A percentile compares a stretch with the other conserved stretches of the same genome.
Conservation (phyloP, 2,797 vertebrate genomes). For the Synanceia verrucosa region DNA sequence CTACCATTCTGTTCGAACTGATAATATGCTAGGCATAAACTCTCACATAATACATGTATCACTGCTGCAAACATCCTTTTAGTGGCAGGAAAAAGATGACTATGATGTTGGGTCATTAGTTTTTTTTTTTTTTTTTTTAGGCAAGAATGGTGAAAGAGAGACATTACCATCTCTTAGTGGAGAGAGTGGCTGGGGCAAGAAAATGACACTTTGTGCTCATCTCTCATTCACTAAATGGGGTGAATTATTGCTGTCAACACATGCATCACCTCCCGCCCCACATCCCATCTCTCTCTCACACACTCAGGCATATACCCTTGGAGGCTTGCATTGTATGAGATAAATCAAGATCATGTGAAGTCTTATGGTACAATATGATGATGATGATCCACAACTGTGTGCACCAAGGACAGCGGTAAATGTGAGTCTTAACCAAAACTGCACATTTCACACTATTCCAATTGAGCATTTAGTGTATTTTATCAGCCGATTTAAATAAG, state of each 20-base stretch:
- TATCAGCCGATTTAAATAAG: background rate
- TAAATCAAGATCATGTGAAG: slow-evolving; percentile 50
- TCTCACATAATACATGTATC: slow-evolving; percentile 28
- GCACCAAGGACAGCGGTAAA: slow-evolving; percentile 33
- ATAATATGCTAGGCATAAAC: slow-evolving; percentile 33
- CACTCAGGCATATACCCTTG: slow-evolving; percentile 17
- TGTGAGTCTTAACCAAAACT: slow-evolving; percentile 1
- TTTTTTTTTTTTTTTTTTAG: slow-evolving; percentile 42
- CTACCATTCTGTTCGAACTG: slow-evolving; percentile 33
- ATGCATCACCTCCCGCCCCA: slow-evolving; percentile 46
- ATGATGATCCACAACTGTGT: slow-evolving; percentile 20
- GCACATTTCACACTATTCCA: slow-evolving; percentile 2
- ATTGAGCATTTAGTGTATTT: background rate
- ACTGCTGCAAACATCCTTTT: slow-evolving; percentile 23
- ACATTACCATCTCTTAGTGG: slow-evolving; percentile 38
- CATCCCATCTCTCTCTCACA: slow-evolving; percentile 9
- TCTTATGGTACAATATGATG: slow-evolving; percentile 27
- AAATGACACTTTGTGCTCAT: slow-evolving; percentile 48
- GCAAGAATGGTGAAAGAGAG: slow-evolving; percentile 45
- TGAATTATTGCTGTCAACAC: slow-evolving; percentile 69
- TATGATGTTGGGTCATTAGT: slow-evolving; percentile 42
- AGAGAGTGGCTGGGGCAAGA: slow-evolving; percentile 37
- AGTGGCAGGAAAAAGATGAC: slow-evolving; percentile 31
- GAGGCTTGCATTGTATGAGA: slow-evolving; percentile 31
- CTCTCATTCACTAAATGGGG: slow-evolving; percentile 67